Evolutionary conservation across 2,888 invertebrate genomes (phyloP).

Genomic region (Acleris emargana): DNA sequence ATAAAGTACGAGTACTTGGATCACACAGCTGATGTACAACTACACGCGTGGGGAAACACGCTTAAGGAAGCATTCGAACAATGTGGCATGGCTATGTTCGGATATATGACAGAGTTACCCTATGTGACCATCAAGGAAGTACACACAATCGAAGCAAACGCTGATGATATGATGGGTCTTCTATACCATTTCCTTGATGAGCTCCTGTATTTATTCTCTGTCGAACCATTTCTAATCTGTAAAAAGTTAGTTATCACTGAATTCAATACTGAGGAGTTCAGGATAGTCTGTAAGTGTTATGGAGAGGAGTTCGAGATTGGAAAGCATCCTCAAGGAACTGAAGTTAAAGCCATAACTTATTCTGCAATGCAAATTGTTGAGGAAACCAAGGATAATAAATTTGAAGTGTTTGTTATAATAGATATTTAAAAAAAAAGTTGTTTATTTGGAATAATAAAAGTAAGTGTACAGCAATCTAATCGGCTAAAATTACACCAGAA

Average conservation of each 20-base stretch:
- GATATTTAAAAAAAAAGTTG: constrained; percentile 88
- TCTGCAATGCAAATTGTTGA: constrained; percentile 98
- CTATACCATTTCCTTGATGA: constrained; percentile 98
- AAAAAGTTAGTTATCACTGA: constrained; percentile 94
- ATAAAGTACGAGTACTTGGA: constrained; percentile 95
- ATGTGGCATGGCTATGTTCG: constrained; percentile 98
- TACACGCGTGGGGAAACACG: constrained; percentile 96
- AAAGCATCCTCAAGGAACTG: constrained; percentile 98
- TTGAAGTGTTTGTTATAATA: constrained; percentile 98
- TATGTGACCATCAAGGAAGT: constrained; percentile 91
- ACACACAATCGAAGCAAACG: constrained; percentile 93
- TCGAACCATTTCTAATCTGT: constrained; percentile 94
- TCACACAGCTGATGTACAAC: constrained; percentile 99
- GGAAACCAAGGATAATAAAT: constrained; percentile 86
- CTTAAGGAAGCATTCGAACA: constrained; percentile 97
- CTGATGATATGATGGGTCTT: constrained; percentile 94
- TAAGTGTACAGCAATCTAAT: too few relatives aligned
- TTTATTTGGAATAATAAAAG: neutral
- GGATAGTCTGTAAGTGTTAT: constrained; percentile 90
- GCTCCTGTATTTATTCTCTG: constrained; percentile 95
- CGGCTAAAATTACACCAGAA: too few relatives aligned
- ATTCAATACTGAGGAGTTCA: constrained; percentile 92
- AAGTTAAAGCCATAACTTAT: constrained; percentile 99
- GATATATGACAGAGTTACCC: constrained; percentile 97
- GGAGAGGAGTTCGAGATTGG: constrained; percentile 97